Base-by-base conservation (phyloP, 1,140 invertebrate genomes). In the Trichonephila clavipes region DNA sequence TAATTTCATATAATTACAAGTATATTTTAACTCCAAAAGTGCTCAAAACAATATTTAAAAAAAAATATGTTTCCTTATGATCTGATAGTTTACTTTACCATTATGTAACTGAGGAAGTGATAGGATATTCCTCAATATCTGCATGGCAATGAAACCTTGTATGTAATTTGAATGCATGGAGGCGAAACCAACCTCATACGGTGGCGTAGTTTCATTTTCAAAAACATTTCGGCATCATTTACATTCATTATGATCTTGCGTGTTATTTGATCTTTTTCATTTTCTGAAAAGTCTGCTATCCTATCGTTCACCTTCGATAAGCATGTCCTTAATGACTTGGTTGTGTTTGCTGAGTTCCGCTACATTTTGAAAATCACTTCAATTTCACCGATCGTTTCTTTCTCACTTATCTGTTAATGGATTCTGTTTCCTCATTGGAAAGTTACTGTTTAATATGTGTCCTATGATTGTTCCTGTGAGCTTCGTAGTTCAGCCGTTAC, bases 341-440 rank as follows among this genome's bases (percentile, higher is more conserved):
- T 44, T 19, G 40, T 88, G 21, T 88, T 88, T 88, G 34, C 69
- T 88, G 34, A 40, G 86, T 88, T 88, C 28, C 86, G 86, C 86
- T 58, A 88, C 40, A 72, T 88, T 88, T 66, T 44, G 64, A 64
- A 59, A 51, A 51, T 72, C 12, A 5, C 19, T 88, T 34, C 64
- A 88, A 88, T 87, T 34, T 28, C 59, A 87, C 66, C 24, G 66
- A 14, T 69, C 66, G 66, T 69, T 62, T 77, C 28, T 34, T 40
- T 12, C 72, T 77, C 72, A 77, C 72, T 77, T 77, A 51, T 85
- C n/a, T 24, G 21, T 18, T 58, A 44, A 44, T 51, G 77, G 24
- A 51, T 51, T 40, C 40, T 28, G 18, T 82, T 82, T 82, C 77
- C 77, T 82, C 66, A 69, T 69, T 69, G n/a, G n/a, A 69, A 24